Evolutionary conservation across 2,888 invertebrate genomes (phyloP).

Genomic region (Troilus luridus): DNA sequence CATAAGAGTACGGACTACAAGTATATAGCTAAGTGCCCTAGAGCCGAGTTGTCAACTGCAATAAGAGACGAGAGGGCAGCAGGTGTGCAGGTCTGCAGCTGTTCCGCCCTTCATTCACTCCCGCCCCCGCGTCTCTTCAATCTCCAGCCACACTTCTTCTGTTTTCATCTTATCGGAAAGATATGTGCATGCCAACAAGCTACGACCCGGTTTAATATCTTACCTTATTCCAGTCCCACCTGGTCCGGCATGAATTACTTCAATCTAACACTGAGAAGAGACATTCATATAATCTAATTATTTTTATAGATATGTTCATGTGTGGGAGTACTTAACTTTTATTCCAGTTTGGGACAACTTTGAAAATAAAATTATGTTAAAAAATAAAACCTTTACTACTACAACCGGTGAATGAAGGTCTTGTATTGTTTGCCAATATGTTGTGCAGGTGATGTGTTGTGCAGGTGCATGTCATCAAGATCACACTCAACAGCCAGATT

Average conservation of each 20-base stretch:
- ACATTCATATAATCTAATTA: too few species aligned
- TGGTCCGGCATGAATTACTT: not conserved
- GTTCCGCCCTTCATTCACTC: constrained; percentile 23
- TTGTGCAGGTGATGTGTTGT: too few species aligned
- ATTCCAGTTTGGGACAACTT: not conserved
- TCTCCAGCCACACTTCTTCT: not conserved
- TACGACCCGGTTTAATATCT: constrained; percentile 16
- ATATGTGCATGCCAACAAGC: constrained; percentile 37
- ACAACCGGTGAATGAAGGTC: too few species aligned
- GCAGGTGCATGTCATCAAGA: too few species aligned
- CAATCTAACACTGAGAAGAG: not conserved
- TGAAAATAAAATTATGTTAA: not conserved
- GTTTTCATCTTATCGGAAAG: not conserved
- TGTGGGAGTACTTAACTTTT: not conserved
- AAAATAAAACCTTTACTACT: too few species aligned
- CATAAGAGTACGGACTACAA: not conserved
- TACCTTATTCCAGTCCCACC: not conserved
- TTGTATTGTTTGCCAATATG: too few species aligned
- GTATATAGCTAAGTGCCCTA: constrained; percentile 35
- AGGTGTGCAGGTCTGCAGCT: not conserved
- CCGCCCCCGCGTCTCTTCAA: constrained; percentile 22
- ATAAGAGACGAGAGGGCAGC: not conserved
- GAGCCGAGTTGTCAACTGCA: constrained; percentile 36
- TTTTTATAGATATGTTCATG: too few species aligned
- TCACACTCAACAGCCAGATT: too few species aligned